Percentiles rank a stretch among this genome's conserved stretches.
Conservation (phyloP, 2,797 vertebrate genomes). For the Chloroceryle amazona region DNA sequence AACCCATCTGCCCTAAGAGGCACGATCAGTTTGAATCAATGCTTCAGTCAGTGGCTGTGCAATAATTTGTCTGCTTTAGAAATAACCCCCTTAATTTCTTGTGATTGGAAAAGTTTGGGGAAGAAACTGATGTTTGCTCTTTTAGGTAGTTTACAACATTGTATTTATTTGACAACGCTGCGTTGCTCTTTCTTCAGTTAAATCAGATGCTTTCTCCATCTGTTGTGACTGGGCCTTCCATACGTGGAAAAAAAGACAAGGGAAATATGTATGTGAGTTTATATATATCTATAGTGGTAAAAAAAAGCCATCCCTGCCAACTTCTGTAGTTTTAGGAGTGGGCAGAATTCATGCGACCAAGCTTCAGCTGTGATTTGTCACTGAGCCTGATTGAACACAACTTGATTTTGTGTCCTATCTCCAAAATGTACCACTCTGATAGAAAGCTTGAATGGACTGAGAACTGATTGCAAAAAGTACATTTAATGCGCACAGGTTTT, state of each 20-base stretch:
- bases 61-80: neutral
- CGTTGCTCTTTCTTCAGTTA: conserved; percentile 26
- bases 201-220: conserved; percentile 20
- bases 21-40: neutral
- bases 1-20: neutral
- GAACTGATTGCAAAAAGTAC: neutral
- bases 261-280: neutral
- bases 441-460: neutral
- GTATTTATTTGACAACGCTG: neutral
- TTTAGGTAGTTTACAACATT: neutral
- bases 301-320: neutral
- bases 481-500: neutral
- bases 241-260: neutral
- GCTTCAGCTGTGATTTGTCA: neutral
- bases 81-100: neutral
- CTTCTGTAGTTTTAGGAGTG: neutral
- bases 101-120: neutral
- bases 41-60: neutral
- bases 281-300: neutral
- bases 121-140: neutral
- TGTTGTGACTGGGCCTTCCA: neutral
- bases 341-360: neutral
- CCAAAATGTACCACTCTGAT: neutral
- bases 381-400: neutral
- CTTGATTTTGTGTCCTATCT: neutral